phyloP scores from a whole-genome alignment of 2,113 vertebrate species.

The Cavia aperea region DNA sequence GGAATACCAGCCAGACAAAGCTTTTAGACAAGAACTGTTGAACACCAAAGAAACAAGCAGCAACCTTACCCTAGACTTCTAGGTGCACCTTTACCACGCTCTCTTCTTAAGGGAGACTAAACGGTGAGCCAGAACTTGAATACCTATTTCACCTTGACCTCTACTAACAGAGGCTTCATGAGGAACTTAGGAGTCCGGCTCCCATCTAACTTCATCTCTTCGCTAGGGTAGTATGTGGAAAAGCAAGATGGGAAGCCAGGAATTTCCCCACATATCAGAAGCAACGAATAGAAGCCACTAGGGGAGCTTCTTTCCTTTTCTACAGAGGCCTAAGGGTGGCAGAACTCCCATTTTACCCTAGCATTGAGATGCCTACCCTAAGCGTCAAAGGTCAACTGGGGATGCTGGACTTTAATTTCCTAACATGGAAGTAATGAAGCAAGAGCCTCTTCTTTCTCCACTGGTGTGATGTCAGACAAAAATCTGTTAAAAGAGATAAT shows the following conservation, averaged over 20 bases:
- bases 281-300: not conserved
- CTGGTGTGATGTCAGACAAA: not conserved
- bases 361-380: not conserved
- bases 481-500: not conserved
- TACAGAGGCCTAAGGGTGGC: not conserved
- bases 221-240: not conserved
- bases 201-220: not conserved
- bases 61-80: not conserved
- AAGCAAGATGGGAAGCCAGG: not conserved
- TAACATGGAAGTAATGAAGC: not conserved
- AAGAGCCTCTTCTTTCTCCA: not conserved
- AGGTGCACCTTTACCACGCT: not conserved
- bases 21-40: slow-evolving; percentile 13
- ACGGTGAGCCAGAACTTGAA: not conserved
- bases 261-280: not conserved
- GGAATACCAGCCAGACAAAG: not conserved
- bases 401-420: not conserved
- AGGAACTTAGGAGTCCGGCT: not conserved
- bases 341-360: not conserved
- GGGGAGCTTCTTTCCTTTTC: not conserved
- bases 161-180: not conserved
- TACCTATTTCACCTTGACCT: not conserved
- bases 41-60: not conserved
- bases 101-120: not conserved
- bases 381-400: not conserved